Percentiles rank a stretch among this genome's conserved stretches.
Conservation (phyloP, 1,140 invertebrate genomes). For the Lepidurus apus region DNA sequence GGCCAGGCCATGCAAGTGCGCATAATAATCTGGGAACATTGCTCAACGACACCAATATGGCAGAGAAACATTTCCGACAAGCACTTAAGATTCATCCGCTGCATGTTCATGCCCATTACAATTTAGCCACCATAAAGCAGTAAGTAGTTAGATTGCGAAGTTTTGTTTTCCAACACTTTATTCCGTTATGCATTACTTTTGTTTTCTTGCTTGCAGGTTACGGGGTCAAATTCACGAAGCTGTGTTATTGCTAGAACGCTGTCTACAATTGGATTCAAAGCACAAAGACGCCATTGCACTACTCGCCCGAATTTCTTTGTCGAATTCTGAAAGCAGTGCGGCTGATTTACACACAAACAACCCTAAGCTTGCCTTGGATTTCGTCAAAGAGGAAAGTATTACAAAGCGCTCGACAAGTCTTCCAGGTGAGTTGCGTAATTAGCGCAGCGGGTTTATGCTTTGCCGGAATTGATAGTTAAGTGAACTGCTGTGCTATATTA, state of each 20-base stretch:
- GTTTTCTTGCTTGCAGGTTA: constrained; percentile 50
- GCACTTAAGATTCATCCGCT: constrained; percentile 67
- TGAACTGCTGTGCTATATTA: too few species aligned
- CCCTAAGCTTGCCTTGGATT: background rate
- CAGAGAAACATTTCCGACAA: constrained; percentile 68
- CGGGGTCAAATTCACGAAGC: constrained; percentile 59
- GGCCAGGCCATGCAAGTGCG: constrained; percentile 78
- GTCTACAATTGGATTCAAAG: constrained; percentile 56
- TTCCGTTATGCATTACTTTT: constrained; percentile 29
- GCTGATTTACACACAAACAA: background rate
- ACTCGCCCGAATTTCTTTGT: background rate
- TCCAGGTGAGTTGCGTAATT: background rate
- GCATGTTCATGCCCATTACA: constrained; percentile 79
- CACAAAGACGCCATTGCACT: constrained; percentile 24
- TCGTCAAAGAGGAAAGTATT: background rate
- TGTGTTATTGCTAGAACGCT: constrained; percentile 59
- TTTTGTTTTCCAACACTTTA: background rate
- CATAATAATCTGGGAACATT: constrained; percentile 83
- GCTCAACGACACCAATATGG: constrained; percentile 52
- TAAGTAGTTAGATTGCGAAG: constrained; percentile 45
- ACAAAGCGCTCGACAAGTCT: background rate
- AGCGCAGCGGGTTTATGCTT: background rate
- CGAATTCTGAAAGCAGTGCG: background rate
- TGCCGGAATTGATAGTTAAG: too few species aligned
- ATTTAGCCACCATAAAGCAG: constrained; percentile 77